Evolutionary conservation across 2,888 invertebrate genomes (phyloP).

Genomic region (Volucella zonaria): DNA sequence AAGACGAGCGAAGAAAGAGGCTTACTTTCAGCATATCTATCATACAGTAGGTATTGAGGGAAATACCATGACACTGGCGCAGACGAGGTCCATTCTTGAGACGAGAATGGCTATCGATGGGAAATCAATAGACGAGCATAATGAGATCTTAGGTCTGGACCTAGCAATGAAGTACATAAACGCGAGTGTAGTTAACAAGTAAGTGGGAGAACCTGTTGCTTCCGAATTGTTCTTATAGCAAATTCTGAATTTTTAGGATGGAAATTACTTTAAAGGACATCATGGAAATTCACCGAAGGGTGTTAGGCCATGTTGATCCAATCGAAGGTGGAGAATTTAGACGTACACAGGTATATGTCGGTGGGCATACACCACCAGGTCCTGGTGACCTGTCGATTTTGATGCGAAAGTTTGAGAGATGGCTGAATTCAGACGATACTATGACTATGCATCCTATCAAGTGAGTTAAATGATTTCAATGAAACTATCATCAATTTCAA

Average conservation of each 20-base stretch:
- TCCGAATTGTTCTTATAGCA: neutral
- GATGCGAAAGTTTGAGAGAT: conserved; percentile 94
- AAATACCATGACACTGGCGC: conserved; percentile 96
- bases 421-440: conserved; percentile 95
- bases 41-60: conserved; percentile 99
- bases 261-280: conserved; percentile 94
- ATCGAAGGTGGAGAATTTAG: conserved; percentile 94
- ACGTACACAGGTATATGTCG: conserved; percentile 95
- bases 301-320: conserved; percentile 97
- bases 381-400: conserved; percentile 91
- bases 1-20: conserved; percentile 94
- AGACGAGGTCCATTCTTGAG: conserved; percentile 95
- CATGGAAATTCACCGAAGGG: conserved; percentile 94
- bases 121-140: conserved; percentile 97
- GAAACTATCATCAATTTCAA: neutral
- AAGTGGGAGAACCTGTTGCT: conserved; percentile 57
- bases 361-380: conserved; percentile 96
- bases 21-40: conserved; percentile 97
- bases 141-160: conserved; percentile 97
- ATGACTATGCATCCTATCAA: conserved; percentile 93
- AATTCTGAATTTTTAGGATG: conserved; percentile 83
- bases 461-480: conserved; percentile 79
- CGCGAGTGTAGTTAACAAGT: conserved; percentile 89
- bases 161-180: conserved; percentile 96
- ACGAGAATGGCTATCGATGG: conserved; percentile 93